Percentiles rank a stretch among this genome's conserved stretches.
These are phyloP conservation scores for Leptocoma aspasia DNA, from an alignment of 2,113 vertebrate genomes.

Conservation along the genomic window DNA sequence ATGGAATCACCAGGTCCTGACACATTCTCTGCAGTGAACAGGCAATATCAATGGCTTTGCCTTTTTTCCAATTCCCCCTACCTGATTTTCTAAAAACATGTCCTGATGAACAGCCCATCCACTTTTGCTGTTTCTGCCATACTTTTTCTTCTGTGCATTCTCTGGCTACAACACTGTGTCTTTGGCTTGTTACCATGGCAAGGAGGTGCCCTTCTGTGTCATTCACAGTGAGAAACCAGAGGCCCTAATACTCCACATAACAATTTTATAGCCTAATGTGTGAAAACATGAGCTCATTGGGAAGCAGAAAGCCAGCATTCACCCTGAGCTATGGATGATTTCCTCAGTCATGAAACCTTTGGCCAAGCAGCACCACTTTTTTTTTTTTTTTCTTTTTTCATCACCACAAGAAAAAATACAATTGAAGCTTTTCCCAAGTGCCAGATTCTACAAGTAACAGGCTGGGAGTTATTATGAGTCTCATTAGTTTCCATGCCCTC, in stretches of 20 bases:
- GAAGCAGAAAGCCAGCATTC: background rate
- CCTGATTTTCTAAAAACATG: rapidly evolving
- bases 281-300: background rate
- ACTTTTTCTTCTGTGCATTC: background rate
- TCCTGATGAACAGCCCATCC: background rate
- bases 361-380: background rate
- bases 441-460: background rate
- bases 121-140: background rate
- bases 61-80: background rate
- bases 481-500: background rate
- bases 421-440: background rate
- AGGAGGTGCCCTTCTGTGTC: background rate
- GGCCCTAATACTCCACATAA: background rate
- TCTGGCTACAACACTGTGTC: background rate
- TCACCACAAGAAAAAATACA: background rate
- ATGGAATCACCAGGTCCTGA: background rate
- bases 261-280: background rate
- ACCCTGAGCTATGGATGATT: background rate
- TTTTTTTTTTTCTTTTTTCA: background rate
- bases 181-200: background rate
- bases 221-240: background rate
- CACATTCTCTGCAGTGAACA: background rate
- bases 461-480: background rate
- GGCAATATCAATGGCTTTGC: background rate
- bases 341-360: background rate